Evolutionary conservation across 2,888 invertebrate genomes (phyloP), one percentile per base, ranked within the genome.

Genomic region (Diaprepes abbreviatus): DNA sequence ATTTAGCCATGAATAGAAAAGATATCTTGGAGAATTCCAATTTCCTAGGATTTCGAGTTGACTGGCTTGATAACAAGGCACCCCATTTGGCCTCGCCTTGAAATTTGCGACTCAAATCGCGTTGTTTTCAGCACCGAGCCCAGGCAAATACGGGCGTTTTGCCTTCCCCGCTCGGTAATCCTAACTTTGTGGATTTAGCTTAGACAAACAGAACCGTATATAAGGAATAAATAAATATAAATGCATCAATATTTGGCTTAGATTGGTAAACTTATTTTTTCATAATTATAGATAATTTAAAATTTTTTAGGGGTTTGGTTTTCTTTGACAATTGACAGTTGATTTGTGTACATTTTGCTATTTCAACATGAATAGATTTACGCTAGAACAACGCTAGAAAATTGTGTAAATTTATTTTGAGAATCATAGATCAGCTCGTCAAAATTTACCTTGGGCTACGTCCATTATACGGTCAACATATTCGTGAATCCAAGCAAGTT

Each of bases 31-130:
- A 74, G 76, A 75, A 76, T 71, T 79, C 74, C 76, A 78, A 79
- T 77, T 79, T 78, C 75, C 75, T 70, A 74, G 77, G 75, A 79
- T 79, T 77, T 76, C 74, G 67, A 74, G 73, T 76, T 74, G 78
- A 77, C 74, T 77, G 75, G 76, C 64, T 76, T 75, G 78, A 78
- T 79, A 79, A 79, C 78, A 77, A 76, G 75, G 71, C 75, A 71
- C 73, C 73, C 74, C 59, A 72, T 73, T 73, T 76, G 73, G 74
- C 73, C 70, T 75, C 74, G 74, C 72, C 75, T 73, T 74, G 75
- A 76, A 74, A 73, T 75, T 76, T 74, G 73, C 66, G 71, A 70
- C 57, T 31, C 17, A 38, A 63, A 63, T 63, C 36, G 33, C 40
- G 43, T 63, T 63, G 62, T 63, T 52, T 63, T 52, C 62, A 62